A percentile compares a stretch with the other conserved stretches of the same genome.
Evolutionary conservation across 2,888 invertebrate species (phyloP).

Genomic region (Dolichomitus sp.): DNA sequence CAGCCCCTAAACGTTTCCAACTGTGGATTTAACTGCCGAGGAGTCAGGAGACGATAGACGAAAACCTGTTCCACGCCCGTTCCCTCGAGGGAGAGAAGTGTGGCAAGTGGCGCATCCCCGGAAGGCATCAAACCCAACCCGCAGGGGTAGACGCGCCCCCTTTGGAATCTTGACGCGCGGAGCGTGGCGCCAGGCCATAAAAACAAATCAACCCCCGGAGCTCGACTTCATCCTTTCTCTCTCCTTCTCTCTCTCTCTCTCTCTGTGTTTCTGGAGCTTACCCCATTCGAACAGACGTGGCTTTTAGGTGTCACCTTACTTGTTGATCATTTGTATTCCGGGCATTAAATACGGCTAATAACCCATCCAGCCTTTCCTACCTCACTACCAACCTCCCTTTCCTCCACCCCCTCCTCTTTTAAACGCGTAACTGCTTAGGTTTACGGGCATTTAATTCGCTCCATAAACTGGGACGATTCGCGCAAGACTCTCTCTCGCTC

Average conservation of each 20-base stretch:
- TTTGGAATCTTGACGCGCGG: slow-evolving; percentile 62
- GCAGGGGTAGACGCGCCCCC: slow-evolving; percentile 49
- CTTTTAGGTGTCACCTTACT: slow-evolving; percentile 73
- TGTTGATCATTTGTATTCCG: slow-evolving; percentile 83
- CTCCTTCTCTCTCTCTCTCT: slow-evolving; percentile 37
- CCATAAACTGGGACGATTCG: slow-evolving; percentile 77
- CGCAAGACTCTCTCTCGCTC: slow-evolving; percentile 49
- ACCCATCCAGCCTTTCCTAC: slow-evolving; percentile 66
- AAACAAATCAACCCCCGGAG: slow-evolving; percentile 68
- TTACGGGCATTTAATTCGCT: slow-evolving; percentile 81
- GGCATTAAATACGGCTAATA: slow-evolving; percentile 79
- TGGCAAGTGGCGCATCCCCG: slow-evolving; percentile 63
- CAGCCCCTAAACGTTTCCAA: slow-evolving; percentile 44
- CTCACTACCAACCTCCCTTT: slow-evolving; percentile 18
- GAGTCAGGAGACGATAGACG: slow-evolving; percentile 41
- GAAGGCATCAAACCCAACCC: slow-evolving; percentile 64
- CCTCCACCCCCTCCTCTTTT: slow-evolving; percentile 46
- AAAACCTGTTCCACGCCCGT: slow-evolving; percentile 54
- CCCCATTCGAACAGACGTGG: slow-evolving; percentile 52
- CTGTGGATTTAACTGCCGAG: slow-evolving; percentile 51
- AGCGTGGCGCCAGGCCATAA: slow-evolving; percentile 65
- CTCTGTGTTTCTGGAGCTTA: slow-evolving; percentile 32
- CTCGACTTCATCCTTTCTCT: slow-evolving; percentile 53
- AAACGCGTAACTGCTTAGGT: slow-evolving; percentile 78
- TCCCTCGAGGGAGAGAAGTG: slow-evolving; percentile 29